Conservation (phyloP, 2,888 invertebrate genomes). For the Dusona sp. region DNA sequence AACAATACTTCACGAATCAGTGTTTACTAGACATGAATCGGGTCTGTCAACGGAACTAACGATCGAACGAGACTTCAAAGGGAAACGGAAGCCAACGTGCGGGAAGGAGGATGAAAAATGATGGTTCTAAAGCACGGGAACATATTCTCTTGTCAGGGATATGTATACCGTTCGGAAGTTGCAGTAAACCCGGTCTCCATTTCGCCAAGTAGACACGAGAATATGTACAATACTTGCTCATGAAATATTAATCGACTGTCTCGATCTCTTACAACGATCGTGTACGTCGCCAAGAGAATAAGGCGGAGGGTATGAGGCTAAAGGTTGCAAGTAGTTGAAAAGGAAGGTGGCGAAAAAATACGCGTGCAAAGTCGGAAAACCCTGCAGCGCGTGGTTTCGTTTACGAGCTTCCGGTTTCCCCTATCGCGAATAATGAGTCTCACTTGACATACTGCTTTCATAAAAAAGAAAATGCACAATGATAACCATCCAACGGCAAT, state of each 20-base stretch:
- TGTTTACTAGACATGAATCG: conserved; percentile 12
- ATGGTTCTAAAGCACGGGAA: conserved; percentile 24
- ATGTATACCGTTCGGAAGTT: conserved; percentile 39
- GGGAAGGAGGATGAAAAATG: conserved; percentile 28
- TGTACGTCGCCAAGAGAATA: neutral
- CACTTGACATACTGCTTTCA: neutral
- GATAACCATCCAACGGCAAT: neutral
- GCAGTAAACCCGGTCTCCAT: conserved; percentile 28
- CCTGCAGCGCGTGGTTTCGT: conserved; percentile 56
- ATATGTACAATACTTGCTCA: conserved; percentile 53
- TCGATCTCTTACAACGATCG: conserved; percentile 40
- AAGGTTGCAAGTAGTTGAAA: neutral
- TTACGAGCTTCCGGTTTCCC: conserved; percentile 66
- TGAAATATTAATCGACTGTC: conserved; percentile 66
- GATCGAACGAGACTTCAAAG: conserved; percentile 18
- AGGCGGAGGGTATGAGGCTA: neutral
- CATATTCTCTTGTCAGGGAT: conserved; percentile 35
- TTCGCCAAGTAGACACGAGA: conserved; percentile 23
- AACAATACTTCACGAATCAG: conserved; percentile 11
- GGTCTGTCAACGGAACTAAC: conserved; percentile 5
- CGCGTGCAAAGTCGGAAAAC: conserved; percentile 17
- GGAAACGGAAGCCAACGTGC: conserved; percentile 23
- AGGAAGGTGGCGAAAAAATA: conserved; percentile 33
- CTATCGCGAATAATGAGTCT: conserved; percentile 47
- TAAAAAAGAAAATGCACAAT: neutral